Conservation (phyloP, 2,888 invertebrate species). For the Barypeithes pellucidus region DNA sequence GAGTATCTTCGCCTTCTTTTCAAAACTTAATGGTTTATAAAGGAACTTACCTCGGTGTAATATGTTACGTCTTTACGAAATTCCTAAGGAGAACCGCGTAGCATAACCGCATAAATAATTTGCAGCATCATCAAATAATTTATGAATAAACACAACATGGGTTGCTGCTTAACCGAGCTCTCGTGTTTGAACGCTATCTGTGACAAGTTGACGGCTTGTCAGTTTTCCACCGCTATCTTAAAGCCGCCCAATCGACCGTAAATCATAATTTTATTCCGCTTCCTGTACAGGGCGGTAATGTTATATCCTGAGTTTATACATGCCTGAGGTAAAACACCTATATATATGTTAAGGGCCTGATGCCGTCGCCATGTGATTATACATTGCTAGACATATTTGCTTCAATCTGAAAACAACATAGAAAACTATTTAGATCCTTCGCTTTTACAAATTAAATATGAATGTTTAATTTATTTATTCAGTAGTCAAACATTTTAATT, state of each 20-base stretch:
- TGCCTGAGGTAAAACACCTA: background rate
- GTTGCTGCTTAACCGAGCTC: slow-evolving; percentile 48
- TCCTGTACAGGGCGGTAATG: slow-evolving; percentile 29
- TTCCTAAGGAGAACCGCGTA: slow-evolving; percentile 4
- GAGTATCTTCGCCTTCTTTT: too few species aligned
- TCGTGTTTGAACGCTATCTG: slow-evolving; percentile 50
- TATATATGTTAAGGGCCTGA: background rate
- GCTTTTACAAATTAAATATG: background rate
- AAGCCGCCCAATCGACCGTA: slow-evolving; percentile 46
- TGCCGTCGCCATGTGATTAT: too few species aligned
- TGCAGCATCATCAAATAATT: slow-evolving; percentile 51
- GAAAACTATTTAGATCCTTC: background rate
- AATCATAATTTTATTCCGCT: slow-evolving; percentile 49
- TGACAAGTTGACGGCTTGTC: slow-evolving; percentile 53
- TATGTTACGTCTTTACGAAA: background rate
- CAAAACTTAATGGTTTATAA: too few species aligned
- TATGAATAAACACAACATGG: slow-evolving; percentile 50
- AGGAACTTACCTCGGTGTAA: too few species aligned
- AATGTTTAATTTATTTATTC: slow-evolving; percentile 15
- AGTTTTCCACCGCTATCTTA: slow-evolving; percentile 41
- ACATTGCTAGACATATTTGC: too few species aligned
- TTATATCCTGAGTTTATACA: background rate
- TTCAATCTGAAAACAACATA: too few species aligned
- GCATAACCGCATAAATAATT: slow-evolving; percentile 45
- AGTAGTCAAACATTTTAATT: slow-evolving; percentile 10